A percentile compares a stretch with the other conserved stretches of the same genome.
Conservation (phyloP, 64 coral and sea anemone species). For the Cladopsammia gracilis region DNA sequence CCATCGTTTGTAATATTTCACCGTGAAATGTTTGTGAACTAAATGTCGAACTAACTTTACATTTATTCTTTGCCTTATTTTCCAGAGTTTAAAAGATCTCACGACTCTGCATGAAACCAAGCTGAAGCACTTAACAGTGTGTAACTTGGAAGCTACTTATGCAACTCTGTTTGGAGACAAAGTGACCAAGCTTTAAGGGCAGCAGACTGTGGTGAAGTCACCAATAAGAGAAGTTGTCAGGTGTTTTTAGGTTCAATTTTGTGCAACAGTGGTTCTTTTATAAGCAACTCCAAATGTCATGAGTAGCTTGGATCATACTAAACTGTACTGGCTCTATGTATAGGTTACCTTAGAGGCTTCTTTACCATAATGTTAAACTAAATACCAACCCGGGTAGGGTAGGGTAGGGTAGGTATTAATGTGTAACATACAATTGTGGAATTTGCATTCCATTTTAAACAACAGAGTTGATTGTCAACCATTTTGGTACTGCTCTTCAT, state of each 20-base stretch:
- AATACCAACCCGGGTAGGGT: not conserved
- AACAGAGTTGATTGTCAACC: too few species aligned
- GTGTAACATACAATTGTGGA: not conserved
- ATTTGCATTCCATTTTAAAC: too few species aligned
- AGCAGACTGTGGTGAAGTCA: not conserved
- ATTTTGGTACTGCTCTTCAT: too few species aligned
- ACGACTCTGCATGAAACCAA: conserved; percentile 67
- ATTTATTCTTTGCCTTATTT: not conserved
- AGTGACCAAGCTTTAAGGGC: conserved; percentile 66
- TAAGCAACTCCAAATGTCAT: not conserved
- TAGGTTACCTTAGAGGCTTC: not conserved
- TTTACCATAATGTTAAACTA: not conserved
- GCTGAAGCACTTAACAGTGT: conserved; percentile 56
- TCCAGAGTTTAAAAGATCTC: conserved; percentile 56
- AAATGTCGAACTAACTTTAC: too few species aligned
- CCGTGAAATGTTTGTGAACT: too few species aligned
- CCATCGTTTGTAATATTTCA: too few species aligned
- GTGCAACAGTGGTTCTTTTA: not conserved
- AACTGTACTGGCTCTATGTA: not conserved
- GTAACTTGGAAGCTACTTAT: conserved; percentile 69
- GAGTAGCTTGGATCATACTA: not conserved
- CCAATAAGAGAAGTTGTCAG: not conserved
- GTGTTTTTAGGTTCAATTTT: not conserved
- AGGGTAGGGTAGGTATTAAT: not conserved
- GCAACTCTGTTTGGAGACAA: conserved; percentile 77